These are phyloP conservation scores for Aphaenogaster floridana DNA, from an alignment of 1,140 invertebrate genomes.

Conservation along the genomic window DNA sequence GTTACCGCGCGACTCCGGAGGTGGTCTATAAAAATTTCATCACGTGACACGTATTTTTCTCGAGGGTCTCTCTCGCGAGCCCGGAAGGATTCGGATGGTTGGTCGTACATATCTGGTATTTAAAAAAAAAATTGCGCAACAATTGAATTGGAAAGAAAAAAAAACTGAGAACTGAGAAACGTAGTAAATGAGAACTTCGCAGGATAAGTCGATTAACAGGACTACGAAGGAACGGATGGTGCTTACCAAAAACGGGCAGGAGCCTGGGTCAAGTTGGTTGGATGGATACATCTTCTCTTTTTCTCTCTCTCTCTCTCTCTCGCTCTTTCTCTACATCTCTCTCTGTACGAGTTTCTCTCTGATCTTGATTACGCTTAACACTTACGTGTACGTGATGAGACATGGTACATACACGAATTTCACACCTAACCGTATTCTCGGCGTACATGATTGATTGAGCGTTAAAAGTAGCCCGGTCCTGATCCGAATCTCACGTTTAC, in stretches of 20 bases:
- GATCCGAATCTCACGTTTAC: constrained; percentile 8
- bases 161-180: constrained; percentile 58
- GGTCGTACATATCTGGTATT: constrained; percentile 59
- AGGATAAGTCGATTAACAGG: constrained; percentile 86
- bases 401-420: constrained; percentile 7
- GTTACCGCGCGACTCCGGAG: constrained; percentile 10
- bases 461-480: constrained; percentile 3
- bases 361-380: constrained; percentile 70
- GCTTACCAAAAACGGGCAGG: constrained; percentile 87
- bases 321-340: constrained; percentile 63
- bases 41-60: not conserved
- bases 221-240: constrained; percentile 87
- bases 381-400: constrained; percentile 24
- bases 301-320: constrained; percentile 81
- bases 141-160: constrained; percentile 35
- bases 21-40: constrained; percentile 13
- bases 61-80: constrained; percentile 41
- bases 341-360: constrained; percentile 70
- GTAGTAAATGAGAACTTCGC: constrained; percentile 55
- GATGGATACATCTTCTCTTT: constrained; percentile 86
- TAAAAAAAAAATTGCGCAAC: constrained; percentile 42
- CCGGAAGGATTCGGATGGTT: constrained; percentile 58
- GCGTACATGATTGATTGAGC: constrained; percentile 39
- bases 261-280: constrained; percentile 87
- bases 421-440: constrained; percentile 8